Conservation (phyloP, 2,888 invertebrate species). For the Nemotelus nigrinus region DNA sequence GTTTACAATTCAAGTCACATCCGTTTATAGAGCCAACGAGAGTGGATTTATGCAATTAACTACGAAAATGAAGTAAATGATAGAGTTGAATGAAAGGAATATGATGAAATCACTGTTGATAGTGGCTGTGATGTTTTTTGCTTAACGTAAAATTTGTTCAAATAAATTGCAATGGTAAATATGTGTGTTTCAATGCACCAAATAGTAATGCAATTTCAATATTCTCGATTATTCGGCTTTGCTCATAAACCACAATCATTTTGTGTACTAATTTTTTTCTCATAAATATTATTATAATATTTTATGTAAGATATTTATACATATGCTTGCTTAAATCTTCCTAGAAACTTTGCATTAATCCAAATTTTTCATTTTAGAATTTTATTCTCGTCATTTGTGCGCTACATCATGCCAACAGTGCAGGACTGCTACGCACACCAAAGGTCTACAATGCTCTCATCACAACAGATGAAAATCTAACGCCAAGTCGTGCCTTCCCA, state of each 20-base stretch:
- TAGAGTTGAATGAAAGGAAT: not conserved
- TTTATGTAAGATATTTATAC: too few species aligned
- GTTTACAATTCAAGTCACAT: conserved; percentile 36
- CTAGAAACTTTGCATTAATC: not conserved
- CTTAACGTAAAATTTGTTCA: too few species aligned
- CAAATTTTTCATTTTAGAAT: conserved; percentile 18
- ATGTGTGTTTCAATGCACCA: too few species aligned
- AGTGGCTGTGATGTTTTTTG: too few species aligned
- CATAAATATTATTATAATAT: too few species aligned
- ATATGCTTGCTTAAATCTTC: not conserved
- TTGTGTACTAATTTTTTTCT: not conserved
- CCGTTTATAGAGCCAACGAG: not conserved
- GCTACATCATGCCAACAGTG: conserved; percentile 56
- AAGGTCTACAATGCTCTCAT: conserved; percentile 84
- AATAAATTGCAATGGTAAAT: too few species aligned
- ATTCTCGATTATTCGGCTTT: not conserved
- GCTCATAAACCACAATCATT: not conserved
- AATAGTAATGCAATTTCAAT: not conserved
- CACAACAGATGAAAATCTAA: conserved; percentile 79
- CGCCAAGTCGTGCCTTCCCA: conserved; percentile 79
- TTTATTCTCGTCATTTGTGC: conserved; percentile 52
- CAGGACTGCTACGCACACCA: conserved; percentile 72
- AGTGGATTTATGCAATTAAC: conserved; percentile 21
- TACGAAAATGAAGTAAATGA: conserved; percentile 2
- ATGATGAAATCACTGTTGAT: not conserved